phyloP scores from a whole-genome alignment of 2,888 invertebrate genomes.

The Cheilosia vulpina region DNA sequence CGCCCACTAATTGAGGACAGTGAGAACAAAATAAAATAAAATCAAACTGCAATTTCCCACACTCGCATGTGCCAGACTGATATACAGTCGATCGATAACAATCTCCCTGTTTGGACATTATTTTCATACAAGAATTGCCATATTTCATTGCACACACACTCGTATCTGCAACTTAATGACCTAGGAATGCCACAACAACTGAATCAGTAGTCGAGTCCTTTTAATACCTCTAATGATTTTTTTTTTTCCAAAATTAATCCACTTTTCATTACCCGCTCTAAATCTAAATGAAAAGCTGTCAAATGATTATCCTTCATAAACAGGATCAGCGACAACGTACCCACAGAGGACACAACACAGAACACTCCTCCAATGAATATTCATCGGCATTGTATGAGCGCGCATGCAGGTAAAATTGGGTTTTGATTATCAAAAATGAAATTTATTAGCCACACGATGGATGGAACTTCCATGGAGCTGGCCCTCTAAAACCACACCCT shows the following conservation, averaged over 20 bases:
- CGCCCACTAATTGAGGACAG: slow-evolving; percentile 18
- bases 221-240: not conserved
- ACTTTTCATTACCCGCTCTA: slow-evolving; percentile 17
- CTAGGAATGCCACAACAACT: slow-evolving; percentile 3
- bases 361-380: slow-evolving; percentile 57
- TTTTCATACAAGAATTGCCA: slow-evolving; percentile 20
- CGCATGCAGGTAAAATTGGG: slow-evolving; percentile 32
- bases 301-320: slow-evolving; percentile 68
- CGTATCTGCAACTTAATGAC: not conserved
- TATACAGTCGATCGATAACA: slow-evolving; percentile 11
- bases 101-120: not conserved
- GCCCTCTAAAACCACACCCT: not conserved
- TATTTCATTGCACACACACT: slow-evolving; percentile 2
- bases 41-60: slow-evolving; percentile 22
- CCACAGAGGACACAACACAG: not conserved
- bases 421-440: slow-evolving; percentile 57
- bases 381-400: slow-evolving; percentile 32
- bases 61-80: slow-evolving; percentile 4
- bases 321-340: slow-evolving; percentile 54
- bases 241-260: not conserved
- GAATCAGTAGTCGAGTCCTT: slow-evolving; percentile 8
- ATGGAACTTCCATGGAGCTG: slow-evolving; percentile 21
- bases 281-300: slow-evolving; percentile 57
- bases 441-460: slow-evolving; percentile 44
- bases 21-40: slow-evolving; percentile 18